Evolutionary conservation across 2,797 vertebrate species (phyloP).

Genomic region (Hippocampus kuda): DNA sequence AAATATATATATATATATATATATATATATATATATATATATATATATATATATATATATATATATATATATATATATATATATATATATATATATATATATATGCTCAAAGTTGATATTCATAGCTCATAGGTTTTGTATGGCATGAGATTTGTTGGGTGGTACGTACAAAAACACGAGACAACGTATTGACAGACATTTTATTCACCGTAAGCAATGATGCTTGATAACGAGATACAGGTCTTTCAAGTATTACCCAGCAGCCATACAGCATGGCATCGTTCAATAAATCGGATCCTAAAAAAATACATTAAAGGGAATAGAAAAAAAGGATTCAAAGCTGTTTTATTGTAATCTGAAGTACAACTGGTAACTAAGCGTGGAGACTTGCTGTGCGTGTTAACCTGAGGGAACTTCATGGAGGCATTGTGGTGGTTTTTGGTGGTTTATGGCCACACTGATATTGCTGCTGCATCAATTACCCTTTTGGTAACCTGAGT

Average conservation of each 20-base stretch:
- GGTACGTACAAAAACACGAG: neutral
- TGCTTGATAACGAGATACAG: conserved; percentile 11
- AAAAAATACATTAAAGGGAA: conserved; percentile 35
- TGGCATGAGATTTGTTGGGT: neutral
- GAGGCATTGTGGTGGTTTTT: conserved; percentile 48
- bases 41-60: too few relatives aligned
- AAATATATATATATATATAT: too few relatives aligned
- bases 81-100: too few relatives aligned
- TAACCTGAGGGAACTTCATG: conserved; percentile 58
- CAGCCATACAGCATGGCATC: conserved; percentile 40
- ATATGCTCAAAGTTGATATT: too few relatives aligned
- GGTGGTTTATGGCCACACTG: conserved; percentile 26
- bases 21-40: too few relatives aligned
- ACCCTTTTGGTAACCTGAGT: conserved; percentile 42
- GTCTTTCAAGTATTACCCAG: conserved; percentile 19
- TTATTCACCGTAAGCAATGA: conserved; percentile 38
- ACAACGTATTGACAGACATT: neutral
- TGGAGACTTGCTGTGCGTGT: conserved; percentile 35
- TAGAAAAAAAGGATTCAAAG: conserved; percentile 30
- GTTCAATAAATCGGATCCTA: conserved; percentile 37
- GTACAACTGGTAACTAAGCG: conserved; percentile 19
- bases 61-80: too few relatives aligned
- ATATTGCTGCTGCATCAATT: conserved; percentile 45
- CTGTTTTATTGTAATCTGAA: conserved; percentile 18
- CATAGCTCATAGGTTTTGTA: too few relatives aligned